Conservation (phyloP, 30 jellyfish, hydroid and myxozoan genomes). For the Phacellophora camtschatica region DNA sequence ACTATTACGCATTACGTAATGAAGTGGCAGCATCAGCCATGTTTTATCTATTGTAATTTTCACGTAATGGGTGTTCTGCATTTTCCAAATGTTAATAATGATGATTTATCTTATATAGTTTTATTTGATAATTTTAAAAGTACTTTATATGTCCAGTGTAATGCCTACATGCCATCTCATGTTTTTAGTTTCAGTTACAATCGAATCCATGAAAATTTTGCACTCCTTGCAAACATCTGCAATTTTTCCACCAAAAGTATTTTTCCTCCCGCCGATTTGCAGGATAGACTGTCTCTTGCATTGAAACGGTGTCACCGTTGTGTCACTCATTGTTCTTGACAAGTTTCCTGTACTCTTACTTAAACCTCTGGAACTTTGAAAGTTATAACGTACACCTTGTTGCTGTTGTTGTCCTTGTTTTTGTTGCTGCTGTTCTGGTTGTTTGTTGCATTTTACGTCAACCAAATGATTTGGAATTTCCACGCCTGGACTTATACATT, state of each 20-base stretch:
- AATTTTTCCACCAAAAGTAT: conserved; percentile 46
- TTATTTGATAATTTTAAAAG: too few species aligned
- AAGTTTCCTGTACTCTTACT: conserved; percentile 46
- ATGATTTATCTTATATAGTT: too few species aligned
- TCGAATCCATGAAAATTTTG: conserved; percentile 54
- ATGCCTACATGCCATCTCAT: conserved; percentile 69
- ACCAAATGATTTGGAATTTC: conserved; percentile 72
- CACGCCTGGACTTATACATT: conserved; percentile 47
- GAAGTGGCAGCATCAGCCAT: not conserved
- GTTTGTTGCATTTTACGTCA: not conserved
- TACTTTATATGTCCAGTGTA: conserved; percentile 24
- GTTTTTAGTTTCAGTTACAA: conserved; percentile 64
- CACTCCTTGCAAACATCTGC: conserved; percentile 61
- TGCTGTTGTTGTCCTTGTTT: too few species aligned
- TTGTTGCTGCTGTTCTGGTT: not conserved
- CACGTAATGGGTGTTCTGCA: not conserved
- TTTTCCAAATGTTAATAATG: not conserved
- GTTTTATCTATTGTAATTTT: not conserved
- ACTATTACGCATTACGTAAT: too few species aligned
- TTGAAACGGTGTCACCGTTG: conserved; percentile 61
- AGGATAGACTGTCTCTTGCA: conserved; percentile 69
- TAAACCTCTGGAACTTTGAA: not conserved
- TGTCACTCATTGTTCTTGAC: not conserved
- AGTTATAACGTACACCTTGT: too few species aligned
- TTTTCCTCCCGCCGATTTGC: conserved; percentile 20